Percentiles rank a stretch among this genome's conserved stretches.
Conservation (phyloP, 1,140 invertebrate species). For the Capitella teleta region DNA sequence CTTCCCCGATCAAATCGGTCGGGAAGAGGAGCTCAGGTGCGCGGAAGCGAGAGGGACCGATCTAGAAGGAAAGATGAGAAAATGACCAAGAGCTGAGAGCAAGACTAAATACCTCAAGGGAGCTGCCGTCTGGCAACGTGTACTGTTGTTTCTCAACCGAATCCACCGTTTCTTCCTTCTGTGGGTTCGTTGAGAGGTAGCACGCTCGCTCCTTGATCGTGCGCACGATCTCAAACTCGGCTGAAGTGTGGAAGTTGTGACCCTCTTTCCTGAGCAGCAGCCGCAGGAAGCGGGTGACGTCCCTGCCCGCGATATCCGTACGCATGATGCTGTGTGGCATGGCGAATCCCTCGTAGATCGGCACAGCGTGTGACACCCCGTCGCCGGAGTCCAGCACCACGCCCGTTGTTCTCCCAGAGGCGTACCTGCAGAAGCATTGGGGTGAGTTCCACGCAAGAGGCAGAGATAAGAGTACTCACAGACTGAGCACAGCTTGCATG, state of each 20-base stretch:
- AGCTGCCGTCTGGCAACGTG: slow-evolving; percentile 85
- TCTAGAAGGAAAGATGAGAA: slow-evolving; percentile 44
- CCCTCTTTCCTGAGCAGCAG: slow-evolving; percentile 92
- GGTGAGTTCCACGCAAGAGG: too few species aligned
- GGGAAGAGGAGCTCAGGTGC: slow-evolving; percentile 96
- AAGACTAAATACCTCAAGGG: slow-evolving; percentile 56
- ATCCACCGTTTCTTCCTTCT: slow-evolving; percentile 80
- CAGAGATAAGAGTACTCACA: slow-evolving; percentile 80
- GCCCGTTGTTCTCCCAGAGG: slow-evolving; percentile 92
- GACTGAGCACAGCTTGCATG: slow-evolving; percentile 97
- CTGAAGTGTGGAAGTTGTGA: slow-evolving; percentile 86
- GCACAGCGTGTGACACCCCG: slow-evolving; percentile 97
- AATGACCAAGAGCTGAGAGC: background rate
- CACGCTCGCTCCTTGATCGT: slow-evolving; percentile 93
- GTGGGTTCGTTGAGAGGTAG: slow-evolving; percentile 83
- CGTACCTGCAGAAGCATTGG: slow-evolving; percentile 67
- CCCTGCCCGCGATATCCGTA: slow-evolving; percentile 92
- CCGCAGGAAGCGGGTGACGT: slow-evolving; percentile 85
- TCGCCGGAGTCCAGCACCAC: slow-evolving; percentile 96
- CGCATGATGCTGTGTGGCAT: slow-evolving; percentile 97
- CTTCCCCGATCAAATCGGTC: slow-evolving; percentile 94
- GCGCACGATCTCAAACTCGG: slow-evolving; percentile 96
- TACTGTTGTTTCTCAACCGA: slow-evolving; percentile 86
- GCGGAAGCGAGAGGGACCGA: slow-evolving; percentile 84
- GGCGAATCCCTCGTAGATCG: slow-evolving; percentile 98